Evolutionary conservation across 2,888 invertebrate species (phyloP).

Genomic region (Drosophila anomalata): DNA sequence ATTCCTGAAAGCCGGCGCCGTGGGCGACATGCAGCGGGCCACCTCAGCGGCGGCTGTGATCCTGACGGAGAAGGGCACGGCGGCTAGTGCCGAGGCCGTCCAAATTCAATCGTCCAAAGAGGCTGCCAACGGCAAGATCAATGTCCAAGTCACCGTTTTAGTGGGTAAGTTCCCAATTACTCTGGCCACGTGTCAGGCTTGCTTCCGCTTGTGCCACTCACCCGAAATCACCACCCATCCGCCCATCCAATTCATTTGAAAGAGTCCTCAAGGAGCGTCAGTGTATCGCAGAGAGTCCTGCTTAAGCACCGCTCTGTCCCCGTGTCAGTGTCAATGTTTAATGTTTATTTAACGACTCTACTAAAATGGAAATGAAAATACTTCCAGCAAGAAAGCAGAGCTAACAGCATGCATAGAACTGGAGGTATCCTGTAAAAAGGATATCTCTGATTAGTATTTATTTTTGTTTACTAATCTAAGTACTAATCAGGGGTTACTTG

Average conservation of each 20-base stretch:
- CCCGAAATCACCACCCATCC: conserved; percentile 4
- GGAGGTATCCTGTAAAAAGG: conserved; percentile 25
- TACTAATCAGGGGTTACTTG: neutral
- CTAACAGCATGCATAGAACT: conserved; percentile 42
- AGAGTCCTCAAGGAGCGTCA: conserved; percentile 16
- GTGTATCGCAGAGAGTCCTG: conserved; percentile 52
- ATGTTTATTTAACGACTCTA: conserved; percentile 73
- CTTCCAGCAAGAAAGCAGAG: conserved; percentile 31
- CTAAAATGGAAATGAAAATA: conserved; percentile 62
- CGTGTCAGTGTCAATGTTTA: conserved; percentile 73
- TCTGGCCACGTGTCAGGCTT: conserved; percentile 23
- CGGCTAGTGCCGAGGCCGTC: conserved; percentile 76
- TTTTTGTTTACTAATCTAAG: too few species aligned
- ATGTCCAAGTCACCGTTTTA: conserved; percentile 94
- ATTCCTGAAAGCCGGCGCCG: conserved; percentile 66
- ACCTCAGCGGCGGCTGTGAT: conserved; percentile 85
- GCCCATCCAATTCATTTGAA: conserved; percentile 11
- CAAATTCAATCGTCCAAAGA: conserved; percentile 85
- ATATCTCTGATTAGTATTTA: neutral
- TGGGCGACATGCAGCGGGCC: conserved; percentile 69
- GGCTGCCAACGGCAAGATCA: conserved; percentile 91
- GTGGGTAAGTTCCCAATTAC: conserved; percentile 85
- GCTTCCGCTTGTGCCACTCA: conserved; percentile 15
- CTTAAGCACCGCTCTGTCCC: conserved; percentile 57
- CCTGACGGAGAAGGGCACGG: conserved; percentile 85